A percentile compares a stretch with the other conserved stretches of the same genome.
phyloP scores from a whole-genome alignment of 1,140 invertebrate genomes.

The Danaus melanippus region DNA sequence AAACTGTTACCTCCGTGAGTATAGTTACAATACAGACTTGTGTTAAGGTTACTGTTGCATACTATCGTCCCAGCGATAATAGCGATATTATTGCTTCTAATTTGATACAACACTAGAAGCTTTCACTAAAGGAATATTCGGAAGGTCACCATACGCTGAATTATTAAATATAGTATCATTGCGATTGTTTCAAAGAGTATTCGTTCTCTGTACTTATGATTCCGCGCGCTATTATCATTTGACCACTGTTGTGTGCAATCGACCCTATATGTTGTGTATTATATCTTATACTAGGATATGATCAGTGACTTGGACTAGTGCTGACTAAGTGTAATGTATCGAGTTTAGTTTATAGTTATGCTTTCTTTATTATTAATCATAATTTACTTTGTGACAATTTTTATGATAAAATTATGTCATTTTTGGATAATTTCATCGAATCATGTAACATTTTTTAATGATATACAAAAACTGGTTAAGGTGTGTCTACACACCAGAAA shows the following conservation, averaged over 20 bases:
- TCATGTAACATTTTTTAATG: conserved; percentile 62
- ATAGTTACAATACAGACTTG: too few species aligned
- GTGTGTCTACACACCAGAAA: conserved; percentile 34
- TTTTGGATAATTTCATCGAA: conserved; percentile 49
- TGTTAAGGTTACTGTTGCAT: too few species aligned
- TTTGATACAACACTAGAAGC: too few species aligned
- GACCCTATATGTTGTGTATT: conserved; percentile 58
- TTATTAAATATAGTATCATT: too few species aligned
- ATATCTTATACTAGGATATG: conserved; percentile 60
- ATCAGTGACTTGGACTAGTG: conserved; percentile 52
- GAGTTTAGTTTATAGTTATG: conserved; percentile 69
- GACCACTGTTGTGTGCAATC: conserved; percentile 59
- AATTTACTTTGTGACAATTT: conserved; percentile 64
- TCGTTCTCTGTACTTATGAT: conserved; percentile 45
- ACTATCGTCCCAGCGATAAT: too few species aligned
- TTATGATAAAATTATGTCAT: conserved; percentile 57
- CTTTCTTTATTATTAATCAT: conserved; percentile 70
- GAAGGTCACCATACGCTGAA: too few species aligned
- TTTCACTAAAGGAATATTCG: too few species aligned
- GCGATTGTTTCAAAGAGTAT: conserved; percentile 8
- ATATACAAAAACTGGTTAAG: conserved; percentile 44
- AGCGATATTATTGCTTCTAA: too few species aligned
- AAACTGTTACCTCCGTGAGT: too few species aligned
- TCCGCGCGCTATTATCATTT: conserved; percentile 43
- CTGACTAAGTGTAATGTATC: conserved; percentile 62